Percentiles rank a stretch among this genome's conserved stretches.
phyloP scores from a whole-genome alignment of 2,797 vertebrate genomes.

The Sus cebifrons region DNA sequence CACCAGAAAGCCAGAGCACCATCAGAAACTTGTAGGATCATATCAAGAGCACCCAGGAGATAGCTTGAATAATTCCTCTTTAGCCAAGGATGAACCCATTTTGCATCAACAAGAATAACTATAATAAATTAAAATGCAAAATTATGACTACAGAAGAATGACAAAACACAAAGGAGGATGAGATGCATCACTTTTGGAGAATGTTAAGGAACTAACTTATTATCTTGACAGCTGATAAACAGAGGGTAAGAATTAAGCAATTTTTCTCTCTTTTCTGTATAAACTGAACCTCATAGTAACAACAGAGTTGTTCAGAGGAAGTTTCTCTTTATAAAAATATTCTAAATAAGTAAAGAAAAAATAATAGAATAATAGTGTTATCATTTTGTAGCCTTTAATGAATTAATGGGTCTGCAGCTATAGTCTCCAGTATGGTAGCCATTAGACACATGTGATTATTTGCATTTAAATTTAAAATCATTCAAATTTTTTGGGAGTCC shows the following conservation, averaged over 20 bases:
- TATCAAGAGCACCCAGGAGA: not conserved
- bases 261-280: not conserved
- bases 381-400: not conserved
- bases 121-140: not conserved
- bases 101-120: not conserved
- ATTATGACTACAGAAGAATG: not conserved
- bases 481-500: not conserved
- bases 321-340: constrained; percentile 55
- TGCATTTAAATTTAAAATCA: constrained; percentile 4
- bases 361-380: not conserved
- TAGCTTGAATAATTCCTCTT: not conserved
- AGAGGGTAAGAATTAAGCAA: not conserved
- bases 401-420: not conserved
- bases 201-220: not conserved
- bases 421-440: not conserved
- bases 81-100: not conserved
- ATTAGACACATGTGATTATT: not conserved
- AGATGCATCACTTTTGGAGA: not conserved
- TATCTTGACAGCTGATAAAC: not conserved
- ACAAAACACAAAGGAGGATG: not conserved
- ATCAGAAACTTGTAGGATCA: not conserved
- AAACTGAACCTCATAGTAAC: not conserved
- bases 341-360: not conserved
- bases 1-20: not conserved
- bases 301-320: not conserved